These are phyloP conservation scores for Tricholaema leucomelas DNA, from an alignment of 2,113 vertebrate species.

Conservation along the genomic window DNA sequence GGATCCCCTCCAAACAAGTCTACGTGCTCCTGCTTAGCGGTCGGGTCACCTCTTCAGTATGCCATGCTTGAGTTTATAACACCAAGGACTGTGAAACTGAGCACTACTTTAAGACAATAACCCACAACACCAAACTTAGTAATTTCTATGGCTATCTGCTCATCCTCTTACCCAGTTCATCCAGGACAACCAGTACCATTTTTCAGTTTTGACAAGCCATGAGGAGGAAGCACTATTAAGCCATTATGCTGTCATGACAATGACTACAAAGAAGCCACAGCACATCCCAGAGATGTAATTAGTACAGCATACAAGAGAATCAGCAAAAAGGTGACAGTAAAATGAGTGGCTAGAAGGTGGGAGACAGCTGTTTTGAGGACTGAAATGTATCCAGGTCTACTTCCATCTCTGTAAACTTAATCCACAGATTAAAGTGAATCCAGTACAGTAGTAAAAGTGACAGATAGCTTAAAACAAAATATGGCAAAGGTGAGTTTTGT, in stretches of 20 bases:
- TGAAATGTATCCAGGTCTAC: not conserved
- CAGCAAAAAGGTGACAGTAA: not conserved
- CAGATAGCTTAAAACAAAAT: not conserved
- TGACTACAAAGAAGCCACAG: not conserved
- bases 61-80: rapidly evolving
- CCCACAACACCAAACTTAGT: rapidly evolving
- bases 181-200: not conserved
- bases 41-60: not conserved
- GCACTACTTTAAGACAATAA: not conserved
- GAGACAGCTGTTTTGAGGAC: not conserved
- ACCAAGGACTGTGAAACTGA: not conserved
- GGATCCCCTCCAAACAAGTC: not conserved
- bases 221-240: not conserved
- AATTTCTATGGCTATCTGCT: not conserved
- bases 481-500: not conserved
- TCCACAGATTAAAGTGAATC: not conserved
- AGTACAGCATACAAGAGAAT: not conserved
- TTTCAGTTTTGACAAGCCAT: not conserved
- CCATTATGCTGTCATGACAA: not conserved
- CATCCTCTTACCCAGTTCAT: not conserved
- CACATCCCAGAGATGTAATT: not conserved
- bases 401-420: not conserved
- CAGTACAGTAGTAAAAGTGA: not conserved
- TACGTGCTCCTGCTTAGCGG: not conserved
- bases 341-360: not conserved